Conservation (phyloP, 2,797 vertebrate species). For the Melanotaenia nigrans region DNA sequence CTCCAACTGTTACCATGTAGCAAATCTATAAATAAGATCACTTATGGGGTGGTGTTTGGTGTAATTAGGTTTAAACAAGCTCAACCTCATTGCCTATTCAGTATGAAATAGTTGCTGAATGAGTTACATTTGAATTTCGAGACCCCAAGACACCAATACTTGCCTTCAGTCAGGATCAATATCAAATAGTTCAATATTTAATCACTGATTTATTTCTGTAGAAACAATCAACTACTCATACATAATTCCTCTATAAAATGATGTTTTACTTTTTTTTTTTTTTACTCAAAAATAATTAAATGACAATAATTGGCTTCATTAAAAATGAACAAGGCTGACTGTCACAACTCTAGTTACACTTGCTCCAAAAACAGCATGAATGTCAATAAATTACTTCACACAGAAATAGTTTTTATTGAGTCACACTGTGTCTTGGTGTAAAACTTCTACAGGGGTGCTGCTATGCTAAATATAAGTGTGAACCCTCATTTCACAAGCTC, state of each 20-base stretch:
- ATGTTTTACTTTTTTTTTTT: neutral
- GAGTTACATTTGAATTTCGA: conserved; percentile 62
- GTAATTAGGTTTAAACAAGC: conserved; percentile 76
- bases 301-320: conserved; percentile 12
- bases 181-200: conserved; percentile 49
- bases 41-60: conserved; percentile 57
- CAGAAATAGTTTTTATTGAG: too few species aligned
- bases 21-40: conserved; percentile 72
- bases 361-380: neutral
- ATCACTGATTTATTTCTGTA: conserved; percentile 42
- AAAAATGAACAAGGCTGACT: neutral
- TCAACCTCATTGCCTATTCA: conserved; percentile 66
- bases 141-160: conserved; percentile 41
- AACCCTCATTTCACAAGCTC: neutral
- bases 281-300: conserved; percentile 16
- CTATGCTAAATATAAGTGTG: neutral
- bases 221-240: conserved; percentile 54
- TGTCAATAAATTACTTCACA: neutral
- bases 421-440: too few species aligned
- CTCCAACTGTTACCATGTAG: conserved; percentile 61
- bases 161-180: conserved; percentile 52
- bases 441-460: neutral
- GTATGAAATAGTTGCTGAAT: conserved; percentile 47
- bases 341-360: neutral
- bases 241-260: conserved; percentile 16